phyloP scores from a whole-genome alignment of 2,888 invertebrate genomes.

The Eulithis prunata region DNA sequence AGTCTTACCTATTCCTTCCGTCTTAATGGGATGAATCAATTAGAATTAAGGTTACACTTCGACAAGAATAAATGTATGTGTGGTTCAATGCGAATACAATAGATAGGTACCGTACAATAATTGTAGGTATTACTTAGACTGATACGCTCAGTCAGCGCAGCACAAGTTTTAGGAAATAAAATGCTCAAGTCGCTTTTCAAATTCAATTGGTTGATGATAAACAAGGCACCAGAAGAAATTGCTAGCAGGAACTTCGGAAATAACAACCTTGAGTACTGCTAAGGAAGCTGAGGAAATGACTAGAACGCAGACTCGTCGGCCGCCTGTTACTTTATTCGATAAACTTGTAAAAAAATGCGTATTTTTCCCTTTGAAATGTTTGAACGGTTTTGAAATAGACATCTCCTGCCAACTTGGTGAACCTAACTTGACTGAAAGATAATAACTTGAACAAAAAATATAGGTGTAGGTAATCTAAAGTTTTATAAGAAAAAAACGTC shows the following conservation, averaged over 20 bases:
- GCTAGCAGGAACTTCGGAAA: constrained; percentile 37
- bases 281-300: constrained; percentile 42
- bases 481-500: no score
- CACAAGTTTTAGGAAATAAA: no score
- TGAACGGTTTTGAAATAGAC: background rate
- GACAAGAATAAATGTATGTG: background rate
- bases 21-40: constrained; percentile 3
- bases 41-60: background rate
- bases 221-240: constrained; percentile 30
- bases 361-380: constrained; percentile 1
- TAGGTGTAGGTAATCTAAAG: no score
- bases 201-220: constrained; percentile 13
- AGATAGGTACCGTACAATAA: no score
- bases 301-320: constrained; percentile 24
- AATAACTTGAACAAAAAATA: no score
- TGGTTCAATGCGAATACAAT: no score
- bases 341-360: constrained; percentile 16
- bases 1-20: background rate
- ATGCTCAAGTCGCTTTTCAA: background rate
- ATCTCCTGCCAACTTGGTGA: background rate
- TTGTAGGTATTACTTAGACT: no score
- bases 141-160: no score
- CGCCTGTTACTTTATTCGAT: constrained; percentile 19
- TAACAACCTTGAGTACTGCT: constrained; percentile 31
- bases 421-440: no score